phyloP scores from a whole-genome alignment of 2,888 invertebrate genomes.

The Lasius platythorax region DNA sequence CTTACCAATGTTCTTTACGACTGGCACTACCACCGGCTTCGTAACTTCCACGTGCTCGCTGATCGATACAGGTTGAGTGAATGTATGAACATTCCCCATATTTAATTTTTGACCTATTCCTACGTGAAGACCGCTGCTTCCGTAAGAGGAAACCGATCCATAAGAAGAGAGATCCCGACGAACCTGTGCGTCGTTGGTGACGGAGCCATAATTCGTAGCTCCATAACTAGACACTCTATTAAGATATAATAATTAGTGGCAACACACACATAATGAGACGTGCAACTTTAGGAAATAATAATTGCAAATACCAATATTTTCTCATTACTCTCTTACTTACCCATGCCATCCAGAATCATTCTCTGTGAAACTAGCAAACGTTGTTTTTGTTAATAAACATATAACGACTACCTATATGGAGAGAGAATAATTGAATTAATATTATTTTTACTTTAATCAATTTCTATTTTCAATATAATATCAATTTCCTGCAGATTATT shows the following conservation, averaged over 20 bases:
- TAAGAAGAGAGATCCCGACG: constrained; percentile 65
- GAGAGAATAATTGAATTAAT: constrained; percentile 47
- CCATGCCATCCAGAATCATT: constrained; percentile 75
- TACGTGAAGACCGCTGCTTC: constrained; percentile 58
- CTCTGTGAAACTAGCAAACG: constrained; percentile 65
- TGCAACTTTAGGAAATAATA: background rate
- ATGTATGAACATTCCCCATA: constrained; percentile 80
- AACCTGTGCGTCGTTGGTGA: constrained; percentile 53
- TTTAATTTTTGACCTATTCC: constrained; percentile 68
- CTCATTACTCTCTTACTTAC: constrained; percentile 69
- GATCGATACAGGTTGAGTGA: constrained; percentile 87
- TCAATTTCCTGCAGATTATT: background rate
- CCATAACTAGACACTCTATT: constrained; percentile 47
- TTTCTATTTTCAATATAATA: constrained; percentile 1
- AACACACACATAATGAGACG: background rate
- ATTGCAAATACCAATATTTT: background rate
- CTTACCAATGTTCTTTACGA: constrained; percentile 89
- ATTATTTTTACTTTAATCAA: background rate
- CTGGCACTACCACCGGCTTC: constrained; percentile 89
- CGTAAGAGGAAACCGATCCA: constrained; percentile 62
- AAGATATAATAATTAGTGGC: constrained; percentile 20
- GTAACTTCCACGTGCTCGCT: constrained; percentile 90
- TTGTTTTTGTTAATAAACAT: constrained; percentile 68
- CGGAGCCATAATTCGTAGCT: constrained; percentile 29
- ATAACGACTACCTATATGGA: constrained; percentile 70